phyloP scores from a whole-genome alignment of 2,888 invertebrate genomes.

The Fragum sueziense region DNA sequence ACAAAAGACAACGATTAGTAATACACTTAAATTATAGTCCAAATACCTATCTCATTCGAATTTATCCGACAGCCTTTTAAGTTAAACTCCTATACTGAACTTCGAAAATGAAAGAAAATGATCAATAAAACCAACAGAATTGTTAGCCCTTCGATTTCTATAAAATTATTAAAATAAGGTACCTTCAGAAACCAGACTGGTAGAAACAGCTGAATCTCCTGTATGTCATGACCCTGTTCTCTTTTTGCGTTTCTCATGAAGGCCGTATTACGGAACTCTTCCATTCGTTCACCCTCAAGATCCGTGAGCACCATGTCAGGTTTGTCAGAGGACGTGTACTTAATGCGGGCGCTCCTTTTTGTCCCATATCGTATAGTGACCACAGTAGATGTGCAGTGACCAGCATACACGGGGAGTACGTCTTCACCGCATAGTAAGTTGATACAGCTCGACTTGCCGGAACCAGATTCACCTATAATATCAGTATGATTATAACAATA shows the following conservation, averaged over 20 bases:
- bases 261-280: constrained; percentile 34
- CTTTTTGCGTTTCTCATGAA: constrained; percentile 39
- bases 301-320: constrained; percentile 35
- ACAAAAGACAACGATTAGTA: too few relatives aligned
- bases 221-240: constrained; percentile 50
- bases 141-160: too few relatives aligned
- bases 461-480: constrained; percentile 76
- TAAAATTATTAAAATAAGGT: too few relatives aligned
- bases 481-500: too few relatives aligned
- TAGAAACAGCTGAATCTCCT: constrained; percentile 57
- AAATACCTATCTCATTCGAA: too few relatives aligned
- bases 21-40: too few relatives aligned
- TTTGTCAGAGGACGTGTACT: constrained; percentile 40
- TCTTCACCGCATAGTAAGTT: constrained; percentile 73
- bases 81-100: too few relatives aligned
- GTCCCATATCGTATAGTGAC: constrained; percentile 69
- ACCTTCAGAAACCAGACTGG: constrained; percentile 59
- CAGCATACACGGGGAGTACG: constrained; percentile 60
- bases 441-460: constrained; percentile 77
- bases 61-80: too few relatives aligned
- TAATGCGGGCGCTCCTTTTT: constrained; percentile 55
- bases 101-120: too few relatives aligned
- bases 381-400: constrained; percentile 73
- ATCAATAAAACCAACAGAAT: too few relatives aligned
- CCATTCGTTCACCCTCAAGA: constrained; percentile 35